Evolutionary conservation across 2,797 vertebrate genomes (phyloP).

Genomic region (Lates japonicus): DNA sequence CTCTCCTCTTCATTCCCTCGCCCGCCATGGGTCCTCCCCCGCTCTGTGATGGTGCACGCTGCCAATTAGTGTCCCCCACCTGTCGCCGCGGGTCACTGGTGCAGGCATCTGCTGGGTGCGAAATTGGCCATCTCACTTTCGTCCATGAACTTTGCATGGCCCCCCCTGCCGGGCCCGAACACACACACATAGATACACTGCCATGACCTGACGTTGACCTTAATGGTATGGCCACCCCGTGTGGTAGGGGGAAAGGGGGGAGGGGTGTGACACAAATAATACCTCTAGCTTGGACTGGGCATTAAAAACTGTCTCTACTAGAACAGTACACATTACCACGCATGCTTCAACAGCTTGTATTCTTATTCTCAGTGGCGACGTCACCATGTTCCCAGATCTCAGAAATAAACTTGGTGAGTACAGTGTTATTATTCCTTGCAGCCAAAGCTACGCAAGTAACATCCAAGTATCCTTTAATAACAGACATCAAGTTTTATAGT

Average conservation of each 20-base stretch:
- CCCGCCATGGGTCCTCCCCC: slow-evolving; percentile 38
- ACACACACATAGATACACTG: slow-evolving; percentile 33
- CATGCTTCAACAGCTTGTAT: slow-evolving; percentile 17
- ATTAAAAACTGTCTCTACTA: slow-evolving; percentile 10
- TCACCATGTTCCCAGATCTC: neutral
- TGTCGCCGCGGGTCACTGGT: slow-evolving; percentile 76
- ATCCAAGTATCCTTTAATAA: slow-evolving; percentile 12
- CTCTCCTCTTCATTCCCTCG: slow-evolving; percentile 30
- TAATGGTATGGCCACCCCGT: slow-evolving; percentile 68
- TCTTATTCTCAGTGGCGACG: neutral
- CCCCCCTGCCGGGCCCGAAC: slow-evolving; percentile 5
- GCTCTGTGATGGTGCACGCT: slow-evolving; percentile 47
- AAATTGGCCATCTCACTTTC: slow-evolving; percentile 81
- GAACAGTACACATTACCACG: slow-evolving; percentile 7
- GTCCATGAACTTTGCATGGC: slow-evolving; percentile 73
- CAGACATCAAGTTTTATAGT: slow-evolving; percentile 7
- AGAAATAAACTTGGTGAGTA: slow-evolving; percentile 16
- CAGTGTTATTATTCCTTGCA: neutral
- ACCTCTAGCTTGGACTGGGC: slow-evolving; percentile 15
- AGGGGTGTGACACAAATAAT: slow-evolving; percentile 48
- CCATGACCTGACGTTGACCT: slow-evolving; percentile 67
- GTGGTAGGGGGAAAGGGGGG: slow-evolving; percentile 11
- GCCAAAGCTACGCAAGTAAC: neutral
- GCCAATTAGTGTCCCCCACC: slow-evolving; percentile 83
- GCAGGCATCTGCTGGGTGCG: slow-evolving; percentile 80